Base-by-base conservation (phyloP, 92 coral and sea anemone genomes). In the Heteractis magnifica region DNA sequence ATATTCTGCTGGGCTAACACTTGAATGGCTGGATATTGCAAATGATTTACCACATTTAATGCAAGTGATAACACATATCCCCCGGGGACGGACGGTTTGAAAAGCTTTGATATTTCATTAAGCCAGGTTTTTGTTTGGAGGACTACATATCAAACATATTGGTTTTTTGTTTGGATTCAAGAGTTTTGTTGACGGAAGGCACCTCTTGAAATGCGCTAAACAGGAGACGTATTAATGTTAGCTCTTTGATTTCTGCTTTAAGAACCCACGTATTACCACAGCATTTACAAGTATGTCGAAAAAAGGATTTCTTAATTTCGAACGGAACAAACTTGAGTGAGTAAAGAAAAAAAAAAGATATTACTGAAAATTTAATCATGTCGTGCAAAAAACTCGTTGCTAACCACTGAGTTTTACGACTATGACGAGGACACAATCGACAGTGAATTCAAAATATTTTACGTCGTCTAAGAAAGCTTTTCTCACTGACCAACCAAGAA, bases 131-230 rank as follows among this genome's bases (percentile, higher is more conserved):
- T 81, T 81, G 76, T 68, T 81, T 51, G 1, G 44, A 65, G 48
- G 18, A 26, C 58, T 65, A 15, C 26, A 51, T 81, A 81, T 81
- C 84, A 50, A 65, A 70, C 84, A 81, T 58, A 20, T 20, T 60
- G 84, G 44, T 65, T 81, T 68, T 20, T 68, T 81, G 84, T 81
- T 80, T 68, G 60, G 59, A 20, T 8, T 81, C 7, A 41, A 81
- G 77, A 21, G 77, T 50, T 81, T 81, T 70, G 84, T 81, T 81
- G 84, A 81, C 84, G 23, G 77, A 68, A 68, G 73, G 23, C 12
- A 68, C 49, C 11, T 9, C 48, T 68, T 26, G 73, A 68, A 68
- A 68, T 26, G 73, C 23, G 73, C 13, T 26, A 10, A 10, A 68
- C 12, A 20, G 13, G 44, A 68, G 26, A 68, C 49, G 48, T 68